A percentile compares a stretch with the other conserved stretches of the same genome.
Evolutionary conservation across 2,113 vertebrate genomes (phyloP).

Genomic region (Pelmatolapia mariae): DNA sequence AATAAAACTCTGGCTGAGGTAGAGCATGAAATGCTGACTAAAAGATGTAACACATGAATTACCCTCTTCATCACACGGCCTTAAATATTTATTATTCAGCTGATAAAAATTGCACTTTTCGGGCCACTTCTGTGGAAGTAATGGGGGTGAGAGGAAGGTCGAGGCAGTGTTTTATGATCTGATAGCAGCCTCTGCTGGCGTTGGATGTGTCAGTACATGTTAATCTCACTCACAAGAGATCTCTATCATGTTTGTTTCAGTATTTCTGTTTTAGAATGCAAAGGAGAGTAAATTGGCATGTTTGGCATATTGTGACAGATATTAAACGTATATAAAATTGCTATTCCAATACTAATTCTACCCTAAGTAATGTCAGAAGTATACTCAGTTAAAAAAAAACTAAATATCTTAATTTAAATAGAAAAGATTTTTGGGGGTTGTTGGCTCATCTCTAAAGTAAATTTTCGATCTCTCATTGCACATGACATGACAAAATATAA

Average conservation of each 20-base stretch:
- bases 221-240: background rate
- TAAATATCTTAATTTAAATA: background rate
- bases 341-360: background rate
- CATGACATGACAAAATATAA: background rate
- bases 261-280: background rate
- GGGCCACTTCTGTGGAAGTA: background rate
- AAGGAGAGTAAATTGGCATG: background rate
- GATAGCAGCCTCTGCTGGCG: conserved; percentile 49
- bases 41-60: background rate
- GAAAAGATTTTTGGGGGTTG: accelerated
- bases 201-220: background rate
- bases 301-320: background rate
- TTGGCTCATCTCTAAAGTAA: background rate
- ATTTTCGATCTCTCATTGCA: background rate
- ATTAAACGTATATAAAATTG: background rate
- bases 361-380: background rate
- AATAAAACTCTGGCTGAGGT: background rate
- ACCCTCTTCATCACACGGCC: background rate
- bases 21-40: background rate
- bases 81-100: conserved; percentile 23
- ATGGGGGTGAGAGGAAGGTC: background rate
- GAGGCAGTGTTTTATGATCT: background rate
- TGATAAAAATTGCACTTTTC: background rate
- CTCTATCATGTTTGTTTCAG: background rate
- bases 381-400: background rate